These are phyloP conservation scores for Pangasius djambal DNA, from an alignment of 2,797 vertebrate species.

Conservation along the genomic window DNA sequence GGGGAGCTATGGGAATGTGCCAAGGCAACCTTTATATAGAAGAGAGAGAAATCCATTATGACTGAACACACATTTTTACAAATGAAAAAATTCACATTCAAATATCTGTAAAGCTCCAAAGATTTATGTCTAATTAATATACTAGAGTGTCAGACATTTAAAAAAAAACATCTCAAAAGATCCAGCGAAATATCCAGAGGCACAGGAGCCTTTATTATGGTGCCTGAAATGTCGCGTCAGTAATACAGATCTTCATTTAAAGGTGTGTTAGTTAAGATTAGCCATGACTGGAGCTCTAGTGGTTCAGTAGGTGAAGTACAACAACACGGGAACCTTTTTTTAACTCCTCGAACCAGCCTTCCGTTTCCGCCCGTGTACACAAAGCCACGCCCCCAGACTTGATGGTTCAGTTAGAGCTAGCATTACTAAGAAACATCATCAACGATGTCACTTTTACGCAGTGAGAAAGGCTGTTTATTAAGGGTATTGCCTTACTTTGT, in stretches of 20 bases:
- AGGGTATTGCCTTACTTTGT: background rate
- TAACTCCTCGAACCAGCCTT: background rate
- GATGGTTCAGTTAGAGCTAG: background rate
- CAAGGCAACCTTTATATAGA: background rate
- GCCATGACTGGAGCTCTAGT: background rate
- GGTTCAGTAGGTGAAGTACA: background rate
- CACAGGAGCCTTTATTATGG: background rate
- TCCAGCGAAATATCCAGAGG: background rate
- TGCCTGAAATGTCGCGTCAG: background rate
- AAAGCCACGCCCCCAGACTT: background rate
- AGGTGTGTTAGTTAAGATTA: background rate
- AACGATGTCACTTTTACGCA: background rate
- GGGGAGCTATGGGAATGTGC: background rate
- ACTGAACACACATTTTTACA: background rate
- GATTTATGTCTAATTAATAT: background rate
- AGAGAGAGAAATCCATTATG: background rate
- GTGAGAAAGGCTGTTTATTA: background rate
- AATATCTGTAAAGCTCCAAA: background rate
- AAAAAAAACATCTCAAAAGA: background rate
- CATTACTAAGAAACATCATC: background rate
- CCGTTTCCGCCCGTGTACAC: background rate
- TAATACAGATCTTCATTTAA: background rate
- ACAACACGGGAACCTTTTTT: background rate
- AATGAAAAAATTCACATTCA: background rate
- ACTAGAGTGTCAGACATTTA: background rate